phyloP scores from a whole-genome alignment of 2,888 invertebrate species.

The Adelognathus sp. region DNA sequence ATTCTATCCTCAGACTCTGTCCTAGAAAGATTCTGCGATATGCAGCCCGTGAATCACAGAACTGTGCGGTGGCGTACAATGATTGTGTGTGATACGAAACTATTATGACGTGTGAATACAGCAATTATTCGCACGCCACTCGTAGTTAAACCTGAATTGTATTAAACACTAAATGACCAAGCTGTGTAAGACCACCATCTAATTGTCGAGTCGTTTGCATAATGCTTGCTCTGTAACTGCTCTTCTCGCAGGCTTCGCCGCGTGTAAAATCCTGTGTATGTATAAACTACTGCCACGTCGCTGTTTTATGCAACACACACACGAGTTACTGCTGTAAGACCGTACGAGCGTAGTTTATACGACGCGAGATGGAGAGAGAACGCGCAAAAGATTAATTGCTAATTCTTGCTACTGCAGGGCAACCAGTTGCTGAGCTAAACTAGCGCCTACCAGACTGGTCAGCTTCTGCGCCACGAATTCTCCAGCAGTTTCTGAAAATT shows the following conservation, averaged over 20 bases:
- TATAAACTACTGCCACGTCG: constrained; percentile 48
- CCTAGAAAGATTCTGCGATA: background rate
- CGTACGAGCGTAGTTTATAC: constrained; percentile 8
- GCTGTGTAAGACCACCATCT: constrained; percentile 70
- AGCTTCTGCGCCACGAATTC: background rate
- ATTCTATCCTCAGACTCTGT: too few relatives aligned
- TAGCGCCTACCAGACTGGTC: background rate
- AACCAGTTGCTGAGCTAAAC: constrained; percentile 74
- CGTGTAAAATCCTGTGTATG: constrained; percentile 37
- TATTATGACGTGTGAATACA: constrained; percentile 66
- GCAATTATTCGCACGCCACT: constrained; percentile 66
- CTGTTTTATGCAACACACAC: constrained; percentile 31
- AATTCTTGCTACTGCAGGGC: constrained; percentile 73
- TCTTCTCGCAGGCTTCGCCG: constrained; percentile 56
- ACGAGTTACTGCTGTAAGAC: constrained; percentile 43
- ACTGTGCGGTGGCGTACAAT: background rate
- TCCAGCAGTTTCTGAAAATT: background rate
- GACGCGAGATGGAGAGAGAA: constrained; percentile 38
- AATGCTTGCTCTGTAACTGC: constrained; percentile 74
- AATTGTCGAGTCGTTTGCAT: constrained; percentile 79
- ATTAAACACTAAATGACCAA: constrained; percentile 72
- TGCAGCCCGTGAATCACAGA: background rate
- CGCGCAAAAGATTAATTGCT: constrained; percentile 74
- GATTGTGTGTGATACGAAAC: constrained; percentile 17
- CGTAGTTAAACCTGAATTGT: constrained; percentile 59